phyloP scores from a whole-genome alignment of 2,888 invertebrate genomes.

The Phragmatobia fuliginosa region DNA sequence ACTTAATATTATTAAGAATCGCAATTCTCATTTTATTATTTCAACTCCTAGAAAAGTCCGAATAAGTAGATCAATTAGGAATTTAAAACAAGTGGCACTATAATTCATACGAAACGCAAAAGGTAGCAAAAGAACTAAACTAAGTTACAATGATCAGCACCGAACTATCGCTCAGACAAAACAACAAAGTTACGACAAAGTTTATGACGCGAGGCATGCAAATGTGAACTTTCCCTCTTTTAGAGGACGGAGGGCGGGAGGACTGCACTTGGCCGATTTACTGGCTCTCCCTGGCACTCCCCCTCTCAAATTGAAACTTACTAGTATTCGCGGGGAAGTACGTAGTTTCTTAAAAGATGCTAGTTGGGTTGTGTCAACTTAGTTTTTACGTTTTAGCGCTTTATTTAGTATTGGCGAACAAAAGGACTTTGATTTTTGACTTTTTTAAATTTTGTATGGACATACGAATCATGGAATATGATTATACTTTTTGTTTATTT shows the following conservation, averaged over 20 bases:
- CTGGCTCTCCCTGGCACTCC: constrained; percentile 56
- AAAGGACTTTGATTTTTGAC: not conserved
- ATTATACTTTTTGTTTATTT: not conserved
- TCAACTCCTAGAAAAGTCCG: not conserved
- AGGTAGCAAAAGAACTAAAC: not conserved
- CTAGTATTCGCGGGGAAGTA: constrained; percentile 29
- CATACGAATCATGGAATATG: not conserved
- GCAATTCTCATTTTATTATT: not conserved
- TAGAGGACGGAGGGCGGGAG: constrained; percentile 51
- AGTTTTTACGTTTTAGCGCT: constrained; percentile 11
- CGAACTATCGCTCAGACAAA: constrained; percentile 15
- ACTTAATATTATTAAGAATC: too few species aligned
- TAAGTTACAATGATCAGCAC: constrained; percentile 8
- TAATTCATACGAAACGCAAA: not conserved
- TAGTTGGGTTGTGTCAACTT: constrained; percentile 15
- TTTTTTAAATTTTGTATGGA: not conserved
- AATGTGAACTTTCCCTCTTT: constrained; percentile 82
- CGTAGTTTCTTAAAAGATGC: constrained; percentile 33
- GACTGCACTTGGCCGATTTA: constrained; percentile 83
- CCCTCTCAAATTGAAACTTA: constrained; percentile 69
- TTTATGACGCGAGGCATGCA: constrained; percentile 70
- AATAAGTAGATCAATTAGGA: too few species aligned
- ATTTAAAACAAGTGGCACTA: not conserved
- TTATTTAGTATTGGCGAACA: constrained; percentile 2
- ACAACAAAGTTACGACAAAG: constrained; percentile 44